Percentiles rank a stretch among this genome's conserved stretches.
Evolutionary conservation across 1,140 invertebrate genomes (phyloP).

Genomic region (Plodia interpunctella): DNA sequence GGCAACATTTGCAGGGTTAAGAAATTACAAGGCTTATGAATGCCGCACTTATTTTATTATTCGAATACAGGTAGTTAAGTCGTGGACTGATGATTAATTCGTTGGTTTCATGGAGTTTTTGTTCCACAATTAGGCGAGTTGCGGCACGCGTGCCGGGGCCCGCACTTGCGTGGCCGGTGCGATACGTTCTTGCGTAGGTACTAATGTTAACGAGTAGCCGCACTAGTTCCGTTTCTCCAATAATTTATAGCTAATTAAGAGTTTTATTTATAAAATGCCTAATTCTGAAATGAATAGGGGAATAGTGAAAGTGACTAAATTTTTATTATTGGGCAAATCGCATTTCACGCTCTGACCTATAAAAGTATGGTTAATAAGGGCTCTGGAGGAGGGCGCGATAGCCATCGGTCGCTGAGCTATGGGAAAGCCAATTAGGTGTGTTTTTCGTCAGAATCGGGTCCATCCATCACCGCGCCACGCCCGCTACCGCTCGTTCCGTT

Average conservation of each 20-base stretch:
- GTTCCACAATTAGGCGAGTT: constrained; percentile 48
- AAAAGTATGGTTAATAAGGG: constrained; percentile 20
- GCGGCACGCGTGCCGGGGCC: constrained; percentile 34
- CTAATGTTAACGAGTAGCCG: constrained; percentile 36
- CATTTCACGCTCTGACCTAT: constrained; percentile 20
- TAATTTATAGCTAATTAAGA: constrained; percentile 42
- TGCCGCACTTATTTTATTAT: constrained; percentile 47
- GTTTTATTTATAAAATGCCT: constrained; percentile 32
- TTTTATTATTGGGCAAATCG: constrained; percentile 6
- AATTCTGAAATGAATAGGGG: not conserved
- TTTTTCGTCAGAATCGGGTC: constrained; percentile 48
- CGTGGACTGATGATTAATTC: constrained; percentile 50
- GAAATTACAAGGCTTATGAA: constrained; percentile 39
- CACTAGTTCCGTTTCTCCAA: constrained; percentile 30
- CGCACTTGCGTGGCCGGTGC: constrained; percentile 38
- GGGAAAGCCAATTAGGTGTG: constrained; percentile 64
- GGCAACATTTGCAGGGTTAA: constrained; percentile 23
- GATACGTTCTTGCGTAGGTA: constrained; percentile 34
- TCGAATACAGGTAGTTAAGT: constrained; percentile 42
- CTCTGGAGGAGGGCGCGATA: constrained; percentile 20
- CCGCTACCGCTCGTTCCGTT: constrained; percentile 48
- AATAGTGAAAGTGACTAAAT: not conserved
- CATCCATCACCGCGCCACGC: constrained; percentile 58
- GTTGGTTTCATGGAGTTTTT: constrained; percentile 60
- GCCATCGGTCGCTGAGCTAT: constrained; percentile 33